Evolutionary conservation across 2,113 vertebrate species (phyloP).

Genomic region (Donacobius atricapilla): DNA sequence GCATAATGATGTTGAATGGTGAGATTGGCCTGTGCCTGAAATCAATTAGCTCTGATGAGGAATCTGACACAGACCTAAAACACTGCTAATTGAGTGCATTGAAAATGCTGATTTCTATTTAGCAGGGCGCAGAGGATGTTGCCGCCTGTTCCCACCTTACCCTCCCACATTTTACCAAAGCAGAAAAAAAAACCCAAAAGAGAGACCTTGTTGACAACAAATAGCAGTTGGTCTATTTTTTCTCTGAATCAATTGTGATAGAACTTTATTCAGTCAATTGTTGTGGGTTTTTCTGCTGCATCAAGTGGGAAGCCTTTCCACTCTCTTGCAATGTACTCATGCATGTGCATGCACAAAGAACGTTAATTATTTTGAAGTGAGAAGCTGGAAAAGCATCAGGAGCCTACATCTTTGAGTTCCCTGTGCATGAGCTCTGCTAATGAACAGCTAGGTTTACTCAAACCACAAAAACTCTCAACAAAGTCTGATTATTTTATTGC

Average conservation of each 20-base stretch:
- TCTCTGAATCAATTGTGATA: neutral
- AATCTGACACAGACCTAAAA: conserved; percentile 18
- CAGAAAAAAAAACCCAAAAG: neutral
- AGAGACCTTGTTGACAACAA: neutral
- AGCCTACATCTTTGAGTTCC: neutral
- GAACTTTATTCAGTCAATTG: neutral
- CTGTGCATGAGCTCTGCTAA: neutral
- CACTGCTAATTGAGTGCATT: conserved; percentile 8
- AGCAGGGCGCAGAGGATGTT: neutral
- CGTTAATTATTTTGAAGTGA: conserved; percentile 29
- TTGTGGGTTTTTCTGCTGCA: neutral
- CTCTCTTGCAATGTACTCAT: neutral
- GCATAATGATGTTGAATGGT: conserved; percentile 22
- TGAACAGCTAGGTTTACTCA: conserved; percentile 19
- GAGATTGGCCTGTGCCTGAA: conserved; percentile 39
- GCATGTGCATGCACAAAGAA: neutral
- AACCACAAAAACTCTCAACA: neutral
- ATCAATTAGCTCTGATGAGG: conserved; percentile 20
- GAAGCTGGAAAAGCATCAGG: neutral
- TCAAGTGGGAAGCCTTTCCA: neutral
- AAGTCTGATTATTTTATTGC: conserved; percentile 37
- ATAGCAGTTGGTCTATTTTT: neutral
- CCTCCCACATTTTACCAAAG: neutral
- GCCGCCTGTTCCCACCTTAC: fast-evolving
- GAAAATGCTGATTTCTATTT: conserved; percentile 14